Base-by-base conservation (phyloP, 2,888 invertebrate genomes). In the Brenthis hecate region DNA sequence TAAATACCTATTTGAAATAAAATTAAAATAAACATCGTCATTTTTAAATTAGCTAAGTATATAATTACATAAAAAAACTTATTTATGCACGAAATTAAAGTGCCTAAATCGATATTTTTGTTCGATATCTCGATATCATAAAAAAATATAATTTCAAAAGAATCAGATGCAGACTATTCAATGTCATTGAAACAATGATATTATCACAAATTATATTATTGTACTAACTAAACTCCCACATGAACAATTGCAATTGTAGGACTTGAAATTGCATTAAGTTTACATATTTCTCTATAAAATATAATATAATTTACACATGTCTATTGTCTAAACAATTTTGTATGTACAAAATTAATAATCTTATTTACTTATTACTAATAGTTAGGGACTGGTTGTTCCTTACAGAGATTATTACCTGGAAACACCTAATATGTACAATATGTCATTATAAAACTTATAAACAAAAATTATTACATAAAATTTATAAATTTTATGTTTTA, bases 121-220 rank as follows among this genome's bases (percentile, higher is more conserved):
- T 56, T 6, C 11, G 50, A 56, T 19, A 6, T n/a, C 11, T 58
- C 19, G 19, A 50, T 14, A 56, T 60, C 23, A 28, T 48, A 8
- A 47, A 47, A 56, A 43, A 16, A 43, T 11, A 16, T 8, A n/a
- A 16, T 50, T 58, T 48, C 13, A 28, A 13, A 43, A 43, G 43
- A 8, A 23, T 53, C 19, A 57, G 36, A 43, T 0, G 36, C 2
- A 3, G 11, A 43, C 36, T 11, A 43, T 47, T 57, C 19, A 19
- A 19, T 16, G 57, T 47, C 57, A 57, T 57, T 16, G 11, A 50
- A 28, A 28, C 50, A 60, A 50, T 60, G 60, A 60, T 50, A 60
- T 8, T 58, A 58, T 60, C 60, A 48, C 60, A 60, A 60, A 28
- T 60, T 50, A 60, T 60, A 50, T 50, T 23, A 50, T 58, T 58